Base-by-base conservation (phyloP, 1,140 invertebrate species). In the Oedothorax gibbosus region DNA sequence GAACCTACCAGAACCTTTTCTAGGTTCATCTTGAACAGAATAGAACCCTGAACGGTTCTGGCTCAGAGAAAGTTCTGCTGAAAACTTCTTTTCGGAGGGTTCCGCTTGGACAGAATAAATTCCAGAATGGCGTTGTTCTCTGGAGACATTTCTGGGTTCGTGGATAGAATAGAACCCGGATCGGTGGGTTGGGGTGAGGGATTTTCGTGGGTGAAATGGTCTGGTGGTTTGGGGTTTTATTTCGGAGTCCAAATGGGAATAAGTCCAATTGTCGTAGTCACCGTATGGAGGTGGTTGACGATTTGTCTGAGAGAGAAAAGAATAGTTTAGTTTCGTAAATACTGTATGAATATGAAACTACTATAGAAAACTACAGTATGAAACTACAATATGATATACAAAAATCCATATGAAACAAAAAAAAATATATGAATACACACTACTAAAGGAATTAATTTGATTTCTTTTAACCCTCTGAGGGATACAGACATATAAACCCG, bases 251-350 rank as follows among this genome's bases (percentile, higher is more conserved):
- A n/a, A 3, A 15, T 6, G 14, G n/a, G 64, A 35, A 21, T 79
- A 82, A 10, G 69, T 60, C 68, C 68, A 73, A 18, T 82, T 82
- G 57, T 82, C 80, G 64, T 82, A 82, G 9, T 82, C 80, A 15
- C 56, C 65, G 35, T 82, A 82, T 6, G 80, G 80, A 0, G 57
- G 69, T 21, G 80, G 80, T 54, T 71, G 35, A 54, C 54, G 54
- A 56, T 71, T 49, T 14, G 35, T 49, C 78, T 71, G 5, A 50
- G 53, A 57, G 71, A 50, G n/a, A 66, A 71, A 53, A 9, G 11
- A 68, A 68, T 20, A 68, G 18, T 35, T 35, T 5, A 35, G 35
- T 35, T 35, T 35, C 5, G 35, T 5, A 5, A 65, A 65, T n/a
- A 18, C n/a, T 14, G 3, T 20, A 21, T 9, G n/a, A 5, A 65